Conservation (phyloP, 2,797 vertebrate genomes). For the Phoeniculus purpureus region DNA sequence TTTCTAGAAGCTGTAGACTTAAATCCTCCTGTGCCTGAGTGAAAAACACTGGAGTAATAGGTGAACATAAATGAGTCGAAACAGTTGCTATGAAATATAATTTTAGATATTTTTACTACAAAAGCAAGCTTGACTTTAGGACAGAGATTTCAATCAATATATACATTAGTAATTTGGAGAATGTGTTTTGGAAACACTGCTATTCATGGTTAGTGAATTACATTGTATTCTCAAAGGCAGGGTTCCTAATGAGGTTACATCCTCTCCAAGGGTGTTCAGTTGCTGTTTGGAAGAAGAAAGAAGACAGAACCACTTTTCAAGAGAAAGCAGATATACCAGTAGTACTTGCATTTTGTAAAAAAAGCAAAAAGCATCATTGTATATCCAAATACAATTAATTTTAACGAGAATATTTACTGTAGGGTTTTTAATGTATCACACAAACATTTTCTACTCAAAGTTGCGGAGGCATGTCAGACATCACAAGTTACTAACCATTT, state of each 20-base stretch:
- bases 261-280: not conserved
- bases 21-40: not conserved
- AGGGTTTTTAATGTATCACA: rapidly evolving
- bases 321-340: not conserved
- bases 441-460: not conserved
- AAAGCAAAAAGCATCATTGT: not conserved
- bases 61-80: not conserved
- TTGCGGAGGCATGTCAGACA: not conserved
- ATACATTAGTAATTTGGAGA: not conserved
- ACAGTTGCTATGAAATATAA: not conserved
- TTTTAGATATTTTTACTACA: not conserved
- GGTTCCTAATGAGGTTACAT: not conserved
- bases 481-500: not conserved
- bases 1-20: not conserved
- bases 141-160: not conserved
- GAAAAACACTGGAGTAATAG: not conserved
- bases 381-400: not conserved
- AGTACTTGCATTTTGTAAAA: not conserved
- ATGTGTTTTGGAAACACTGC: not conserved
- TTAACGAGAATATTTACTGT: not conserved
- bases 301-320: not conserved
- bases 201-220: not conserved
- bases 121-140: not conserved
- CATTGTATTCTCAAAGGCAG: not conserved
- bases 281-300: not conserved